Evolutionary conservation across 2,888 invertebrate genomes (phyloP), one percentile per base, ranked within the genome.

Genomic region (Agrotis ipsilon): DNA sequence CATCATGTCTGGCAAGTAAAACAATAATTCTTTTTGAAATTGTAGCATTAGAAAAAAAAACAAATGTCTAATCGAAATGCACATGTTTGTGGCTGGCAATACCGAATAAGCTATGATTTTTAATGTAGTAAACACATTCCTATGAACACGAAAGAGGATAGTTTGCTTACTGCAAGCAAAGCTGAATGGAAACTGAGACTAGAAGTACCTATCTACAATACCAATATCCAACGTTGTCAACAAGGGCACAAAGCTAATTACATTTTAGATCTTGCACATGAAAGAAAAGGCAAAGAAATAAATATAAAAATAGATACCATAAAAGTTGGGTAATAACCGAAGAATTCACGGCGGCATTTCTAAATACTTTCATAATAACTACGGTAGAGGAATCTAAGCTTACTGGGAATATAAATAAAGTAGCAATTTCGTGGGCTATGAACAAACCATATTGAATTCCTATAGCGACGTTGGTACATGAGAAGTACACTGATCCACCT

Each of bases 361-460:
- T 79, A 79, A 70, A 70, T 80, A 78, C 63, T 52, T 52, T 46
- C 54, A 57, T 60, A 43, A 46, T 32, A 27, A 64, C 71, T 77
- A 58, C 62, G 61, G 67, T 71, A 77, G 19, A 68, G 80, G 75
- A 72, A 60, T 60, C 86, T 80, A 85, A 51, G 52, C 62, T 54
- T 73, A 74, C 63, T 75, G 80, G 78, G 69, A 71, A 62, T 62
- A 59, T 49, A 55, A 63, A 69, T 62, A 76, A 72, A 67, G 54
- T 70, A 71, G 78, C 68, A 64, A 79, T 60, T 72, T 73, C 52
- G 57, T 80, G 80, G 86, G 87, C 80, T 85, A 81, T 87, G 77
- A 89, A 94, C 93, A 91, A 92, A 94, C 93, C 94, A 92, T 91
- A 84, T 89, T 83, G 81, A 82, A 79, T 84, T 93, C 92, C 91